Evolutionary conservation across 2,797 vertebrate genomes (phyloP).

Genomic region (Rhinogobio ventralis): DNA sequence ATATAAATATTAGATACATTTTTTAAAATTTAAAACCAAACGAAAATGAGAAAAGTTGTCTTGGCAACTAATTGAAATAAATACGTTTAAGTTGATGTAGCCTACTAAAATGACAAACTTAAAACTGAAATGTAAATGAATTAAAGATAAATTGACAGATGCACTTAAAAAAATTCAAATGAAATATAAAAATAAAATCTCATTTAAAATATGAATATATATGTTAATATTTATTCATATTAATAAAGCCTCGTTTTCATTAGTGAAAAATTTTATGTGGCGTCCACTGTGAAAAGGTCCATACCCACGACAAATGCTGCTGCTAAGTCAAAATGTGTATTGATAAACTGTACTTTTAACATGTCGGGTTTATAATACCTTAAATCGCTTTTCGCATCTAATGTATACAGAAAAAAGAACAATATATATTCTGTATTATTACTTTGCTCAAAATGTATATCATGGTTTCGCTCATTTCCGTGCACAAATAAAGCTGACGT

Average conservation of each 20-base stretch:
- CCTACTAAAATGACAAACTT: neutral
- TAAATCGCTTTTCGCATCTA: neutral
- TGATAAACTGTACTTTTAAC: neutral
- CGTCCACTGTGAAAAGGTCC: neutral
- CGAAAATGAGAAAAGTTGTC: neutral
- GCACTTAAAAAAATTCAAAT: neutral
- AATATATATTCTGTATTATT: neutral
- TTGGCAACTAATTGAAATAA: neutral
- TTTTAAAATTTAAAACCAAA: neutral
- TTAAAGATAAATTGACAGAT: neutral
- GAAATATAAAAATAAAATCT: neutral
- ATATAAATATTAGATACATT: neutral
- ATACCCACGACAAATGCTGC: neutral
- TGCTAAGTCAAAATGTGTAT: neutral
- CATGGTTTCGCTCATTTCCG: neutral
- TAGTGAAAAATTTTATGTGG: neutral
- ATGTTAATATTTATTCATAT: neutral
- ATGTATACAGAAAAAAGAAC: neutral
- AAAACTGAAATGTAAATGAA: neutral
- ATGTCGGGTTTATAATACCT: neutral
- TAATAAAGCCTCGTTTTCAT: neutral
- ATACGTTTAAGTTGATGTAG: neutral
- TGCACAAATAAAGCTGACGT: conserved; percentile 16
- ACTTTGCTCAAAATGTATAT: neutral
- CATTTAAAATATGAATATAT: neutral